These are phyloP conservation scores for Parotia lawesii DNA, from an alignment of 2,113 vertebrate genomes.

Conservation along the genomic window DNA sequence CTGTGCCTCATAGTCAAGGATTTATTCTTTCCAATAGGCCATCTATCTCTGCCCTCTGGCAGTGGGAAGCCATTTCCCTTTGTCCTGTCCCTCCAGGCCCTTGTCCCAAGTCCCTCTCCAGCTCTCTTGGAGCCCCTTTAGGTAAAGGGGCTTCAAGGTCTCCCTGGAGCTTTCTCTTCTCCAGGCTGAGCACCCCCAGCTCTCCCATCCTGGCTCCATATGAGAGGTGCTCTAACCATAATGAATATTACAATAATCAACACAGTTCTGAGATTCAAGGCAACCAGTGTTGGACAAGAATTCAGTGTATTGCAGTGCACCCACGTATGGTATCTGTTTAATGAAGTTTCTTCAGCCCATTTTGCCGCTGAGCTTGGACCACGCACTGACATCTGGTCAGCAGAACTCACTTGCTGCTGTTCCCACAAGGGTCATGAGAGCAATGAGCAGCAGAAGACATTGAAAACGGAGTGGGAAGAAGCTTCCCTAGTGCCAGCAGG, in stretches of 20 bases:
- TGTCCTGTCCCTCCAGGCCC: not conserved
- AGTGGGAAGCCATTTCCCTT: not conserved
- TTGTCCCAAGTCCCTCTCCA: not conserved
- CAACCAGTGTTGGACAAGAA: not conserved
- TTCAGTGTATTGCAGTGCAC: not conserved
- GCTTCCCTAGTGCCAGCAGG: not conserved
- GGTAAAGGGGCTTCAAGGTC: rapidly evolving
- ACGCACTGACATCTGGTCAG: not conserved
- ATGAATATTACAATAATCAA: not conserved
- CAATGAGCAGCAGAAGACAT: not conserved
- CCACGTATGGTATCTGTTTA: no score
- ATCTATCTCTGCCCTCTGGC: rapidly evolving
- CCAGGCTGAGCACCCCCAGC: not conserved
- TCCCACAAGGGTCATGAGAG: not conserved
- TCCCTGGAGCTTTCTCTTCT: not conserved
- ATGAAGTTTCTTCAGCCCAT: not conserved
- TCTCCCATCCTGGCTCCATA: not conserved
- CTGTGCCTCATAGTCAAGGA: not conserved
- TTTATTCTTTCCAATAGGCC: not conserved
- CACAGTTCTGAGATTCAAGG: not conserved
- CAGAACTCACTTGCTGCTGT: not conserved
- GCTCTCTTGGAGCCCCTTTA: not conserved
- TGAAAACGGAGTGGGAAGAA: not conserved
- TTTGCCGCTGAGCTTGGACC: not conserved
- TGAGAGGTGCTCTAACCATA: rapidly evolving